A percentile compares a stretch with the other conserved stretches of the same genome.
Evolutionary conservation across 2,797 vertebrate species (phyloP).

Genomic region (Hoplostethus mediterraneus): DNA sequence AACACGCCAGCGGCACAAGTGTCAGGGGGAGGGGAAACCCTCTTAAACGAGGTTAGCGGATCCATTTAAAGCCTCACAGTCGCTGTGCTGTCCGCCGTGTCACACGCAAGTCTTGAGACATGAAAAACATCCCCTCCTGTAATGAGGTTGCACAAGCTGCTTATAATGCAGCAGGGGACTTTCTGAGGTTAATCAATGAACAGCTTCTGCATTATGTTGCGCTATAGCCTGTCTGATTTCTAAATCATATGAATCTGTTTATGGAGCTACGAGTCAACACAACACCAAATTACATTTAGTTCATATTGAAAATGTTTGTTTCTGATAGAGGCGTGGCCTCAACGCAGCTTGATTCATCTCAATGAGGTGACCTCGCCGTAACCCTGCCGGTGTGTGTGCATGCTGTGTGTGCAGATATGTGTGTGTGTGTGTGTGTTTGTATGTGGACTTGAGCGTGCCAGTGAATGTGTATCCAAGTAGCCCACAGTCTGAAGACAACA

Average conservation of each 20-base stretch:
- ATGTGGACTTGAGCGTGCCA: slow-evolving; percentile 15
- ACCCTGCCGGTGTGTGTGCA: slow-evolving; percentile 31
- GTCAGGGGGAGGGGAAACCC: slow-evolving; percentile 82
- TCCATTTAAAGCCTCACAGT: slow-evolving; percentile 85
- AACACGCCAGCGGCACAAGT: slow-evolving; percentile 84
- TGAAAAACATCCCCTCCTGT: slow-evolving; percentile 75
- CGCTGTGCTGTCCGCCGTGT: slow-evolving; percentile 81
- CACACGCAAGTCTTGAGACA: slow-evolving; percentile 79
- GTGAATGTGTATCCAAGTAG: slow-evolving; percentile 33
- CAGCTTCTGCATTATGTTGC: slow-evolving; percentile 59
- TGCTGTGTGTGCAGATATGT: slow-evolving; percentile 13
- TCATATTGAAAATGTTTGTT: slow-evolving; percentile 14
- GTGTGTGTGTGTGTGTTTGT: slow-evolving; percentile 32
- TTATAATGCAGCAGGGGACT: slow-evolving; percentile 72
- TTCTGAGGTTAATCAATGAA: slow-evolving; percentile 77
- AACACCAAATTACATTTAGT: slow-evolving; percentile 40
- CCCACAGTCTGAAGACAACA: slow-evolving; percentile 24
- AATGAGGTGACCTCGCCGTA: slow-evolving; percentile 52
- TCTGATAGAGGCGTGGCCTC: slow-evolving; percentile 8
- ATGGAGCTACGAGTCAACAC: slow-evolving; percentile 11
- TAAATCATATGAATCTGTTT: slow-evolving; percentile 36
- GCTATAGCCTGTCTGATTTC: slow-evolving; percentile 38
- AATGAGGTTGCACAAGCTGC: slow-evolving; percentile 77
- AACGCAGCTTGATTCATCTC: slow-evolving; percentile 38
- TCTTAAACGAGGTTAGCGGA: slow-evolving; percentile 86